A percentile compares a stretch with the other conserved stretches of the same genome.
phyloP scores from a whole-genome alignment of 2,888 invertebrate species.

The Scrobipalpa atriplicella region DNA sequence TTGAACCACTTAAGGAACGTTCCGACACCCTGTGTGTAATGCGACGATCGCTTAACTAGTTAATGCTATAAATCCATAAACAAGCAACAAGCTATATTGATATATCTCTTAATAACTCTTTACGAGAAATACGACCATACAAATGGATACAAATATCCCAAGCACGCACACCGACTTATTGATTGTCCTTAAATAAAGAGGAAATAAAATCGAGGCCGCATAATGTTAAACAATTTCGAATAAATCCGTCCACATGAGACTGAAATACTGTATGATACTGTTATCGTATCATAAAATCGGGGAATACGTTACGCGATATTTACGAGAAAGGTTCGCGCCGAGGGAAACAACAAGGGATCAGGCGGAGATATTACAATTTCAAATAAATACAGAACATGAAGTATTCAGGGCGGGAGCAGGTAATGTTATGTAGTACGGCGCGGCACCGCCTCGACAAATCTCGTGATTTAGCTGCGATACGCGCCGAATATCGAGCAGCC shows the following conservation, averaged over 20 bases:
- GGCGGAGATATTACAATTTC: slow-evolving; percentile 79
- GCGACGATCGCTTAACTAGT: slow-evolving; percentile 1
- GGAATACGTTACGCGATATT: slow-evolving; percentile 73
- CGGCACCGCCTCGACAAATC: slow-evolving; percentile 78
- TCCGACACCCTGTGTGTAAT: slow-evolving; percentile 24
- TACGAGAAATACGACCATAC: not conserved
- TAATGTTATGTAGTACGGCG: slow-evolving; percentile 77
- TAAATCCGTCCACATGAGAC: slow-evolving; percentile 53
- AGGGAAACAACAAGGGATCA: slow-evolving; percentile 76
- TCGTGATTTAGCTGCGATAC: slow-evolving; percentile 80
- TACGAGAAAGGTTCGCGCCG: slow-evolving; percentile 70
- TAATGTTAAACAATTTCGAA: slow-evolving; percentile 33
- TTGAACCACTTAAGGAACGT: not conserved
- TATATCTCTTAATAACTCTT: not conserved
- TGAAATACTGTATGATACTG: slow-evolving; percentile 53
- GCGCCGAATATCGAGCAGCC: slow-evolving; percentile 75
- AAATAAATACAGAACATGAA: slow-evolving; percentile 81
- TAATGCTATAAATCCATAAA: slow-evolving; percentile 22
- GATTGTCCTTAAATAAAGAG: slow-evolving; percentile 23
- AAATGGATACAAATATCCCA: slow-evolving; percentile 13
- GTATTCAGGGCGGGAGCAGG: slow-evolving; percentile 78
- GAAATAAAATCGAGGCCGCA: slow-evolving; percentile 5
- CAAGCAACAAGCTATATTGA: slow-evolving; percentile 18
- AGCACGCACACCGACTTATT: slow-evolving; percentile 19
- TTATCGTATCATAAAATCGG: slow-evolving; percentile 70